Evolutionary conservation across 2,888 invertebrate species (phyloP).

Genomic region (Therioaphis trifolii): DNA sequence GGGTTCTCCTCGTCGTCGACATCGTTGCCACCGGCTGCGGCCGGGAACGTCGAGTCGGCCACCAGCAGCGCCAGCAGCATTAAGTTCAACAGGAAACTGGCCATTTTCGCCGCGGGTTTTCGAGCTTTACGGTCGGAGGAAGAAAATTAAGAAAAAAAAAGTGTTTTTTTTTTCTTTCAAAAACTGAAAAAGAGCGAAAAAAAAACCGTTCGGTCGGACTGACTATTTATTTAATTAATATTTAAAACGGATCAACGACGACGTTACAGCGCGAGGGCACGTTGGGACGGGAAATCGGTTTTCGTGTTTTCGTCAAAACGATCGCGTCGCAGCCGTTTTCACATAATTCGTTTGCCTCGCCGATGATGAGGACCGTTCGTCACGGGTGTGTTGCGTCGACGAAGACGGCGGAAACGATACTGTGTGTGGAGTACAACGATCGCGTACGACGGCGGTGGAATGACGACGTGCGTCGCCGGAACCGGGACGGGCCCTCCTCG

Average conservation of each 20-base stretch:
- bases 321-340: background rate
- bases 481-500: constrained; percentile 35
- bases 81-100: constrained; percentile 33
- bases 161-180: too few species aligned
- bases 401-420: constrained; percentile 1
- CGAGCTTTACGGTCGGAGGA: constrained; percentile 37
- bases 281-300: too few species aligned
- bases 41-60: constrained; percentile 50
- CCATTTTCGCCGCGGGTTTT: constrained; percentile 65
- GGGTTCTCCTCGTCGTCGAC: constrained; percentile 74
- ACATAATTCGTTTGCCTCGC: too few species aligned
- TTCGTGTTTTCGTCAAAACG: accelerated
- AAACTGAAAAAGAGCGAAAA: background rate
- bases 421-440: too few species aligned
- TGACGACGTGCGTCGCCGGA: constrained; percentile 60
- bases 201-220: background rate
- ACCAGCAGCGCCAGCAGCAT: constrained; percentile 12
- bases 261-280: background rate
- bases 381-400: background rate
- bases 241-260: background rate
- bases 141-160: background rate
- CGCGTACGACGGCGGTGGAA: constrained; percentile 66
- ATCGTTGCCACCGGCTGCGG: constrained; percentile 68
- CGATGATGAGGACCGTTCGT: background rate
- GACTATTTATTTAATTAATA: too few species aligned